Evolutionary conservation across 2,113 vertebrate species (phyloP).

Genomic region (Anas platyrhynchos): DNA sequence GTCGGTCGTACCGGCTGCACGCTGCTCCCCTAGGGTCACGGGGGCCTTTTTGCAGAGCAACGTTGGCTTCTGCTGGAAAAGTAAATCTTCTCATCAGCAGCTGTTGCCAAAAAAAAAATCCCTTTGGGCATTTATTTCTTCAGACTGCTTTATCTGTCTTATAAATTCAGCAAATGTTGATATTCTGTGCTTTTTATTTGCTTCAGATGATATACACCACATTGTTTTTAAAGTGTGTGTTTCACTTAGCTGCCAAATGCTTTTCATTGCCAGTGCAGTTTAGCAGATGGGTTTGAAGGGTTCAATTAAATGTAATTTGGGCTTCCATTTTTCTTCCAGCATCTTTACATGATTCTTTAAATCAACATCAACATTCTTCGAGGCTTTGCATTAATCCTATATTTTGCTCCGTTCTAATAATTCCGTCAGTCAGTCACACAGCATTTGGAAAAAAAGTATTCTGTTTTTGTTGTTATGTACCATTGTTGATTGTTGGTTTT

Average conservation of each 20-base stretch:
- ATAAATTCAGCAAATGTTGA: conserved; percentile 59
- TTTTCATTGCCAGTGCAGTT: conserved; percentile 58
- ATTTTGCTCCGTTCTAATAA: conserved; percentile 46
- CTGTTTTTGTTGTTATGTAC: neutral
- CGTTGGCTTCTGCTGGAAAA: conserved; percentile 36
- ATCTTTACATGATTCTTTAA: conserved; percentile 42
- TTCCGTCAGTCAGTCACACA: neutral
- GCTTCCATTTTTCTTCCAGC: conserved; percentile 32
- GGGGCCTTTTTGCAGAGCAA: conserved; percentile 27
- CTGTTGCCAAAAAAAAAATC: conserved; percentile 46
- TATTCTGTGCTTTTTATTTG: conserved; percentile 60
- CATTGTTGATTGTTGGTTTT: neutral
- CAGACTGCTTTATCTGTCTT: conserved; percentile 57
- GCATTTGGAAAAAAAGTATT: neutral
- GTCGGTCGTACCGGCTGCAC: neutral
- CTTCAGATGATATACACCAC: conserved; percentile 54
- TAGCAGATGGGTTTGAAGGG: conserved; percentile 65
- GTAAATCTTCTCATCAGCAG: conserved; percentile 52
- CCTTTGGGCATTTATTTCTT: conserved; percentile 50
- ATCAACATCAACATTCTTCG: conserved; percentile 51
- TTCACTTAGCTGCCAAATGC: conserved; percentile 58
- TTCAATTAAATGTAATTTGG: conserved; percentile 59
- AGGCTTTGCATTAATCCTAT: conserved; percentile 43
- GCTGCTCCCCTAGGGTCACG: conserved; percentile 6
- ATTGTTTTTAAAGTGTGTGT: conserved; percentile 46